Evolutionary conservation across 2,797 vertebrate genomes (phyloP).

Genomic region (Picus viridis): DNA sequence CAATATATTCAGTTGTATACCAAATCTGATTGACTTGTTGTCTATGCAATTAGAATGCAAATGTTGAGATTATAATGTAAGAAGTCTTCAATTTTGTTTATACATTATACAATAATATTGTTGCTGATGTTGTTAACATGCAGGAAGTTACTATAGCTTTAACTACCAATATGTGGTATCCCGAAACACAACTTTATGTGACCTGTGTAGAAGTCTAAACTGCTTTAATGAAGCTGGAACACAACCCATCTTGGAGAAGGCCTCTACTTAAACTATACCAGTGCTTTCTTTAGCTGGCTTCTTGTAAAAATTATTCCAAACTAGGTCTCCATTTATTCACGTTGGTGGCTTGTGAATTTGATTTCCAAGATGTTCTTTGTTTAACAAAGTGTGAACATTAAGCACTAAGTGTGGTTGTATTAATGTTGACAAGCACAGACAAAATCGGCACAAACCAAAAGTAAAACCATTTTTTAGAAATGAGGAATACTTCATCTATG

Average conservation of each 20-base stretch:
- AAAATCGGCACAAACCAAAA: neutral
- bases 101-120: neutral
- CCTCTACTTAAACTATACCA: neutral
- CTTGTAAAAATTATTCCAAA: neutral
- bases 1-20: neutral
- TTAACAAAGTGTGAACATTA: neutral
- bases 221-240: neutral
- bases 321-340: neutral
- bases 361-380: neutral
- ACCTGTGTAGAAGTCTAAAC: neutral
- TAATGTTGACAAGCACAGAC: neutral
- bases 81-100: neutral
- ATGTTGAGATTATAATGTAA: neutral
- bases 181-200: neutral
- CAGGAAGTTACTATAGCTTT: neutral
- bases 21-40: neutral
- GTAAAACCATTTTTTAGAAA: neutral
- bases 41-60: conserved; percentile 25
- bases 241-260: neutral
- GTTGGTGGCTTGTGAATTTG: neutral
- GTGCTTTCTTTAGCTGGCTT: neutral
- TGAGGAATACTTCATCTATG: too few relatives aligned
- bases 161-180: neutral
- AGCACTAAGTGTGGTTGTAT: neutral
- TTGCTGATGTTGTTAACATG: neutral